phyloP scores from a whole-genome alignment of 2,888 invertebrate genomes.

The Agriopis aurantiaria region DNA sequence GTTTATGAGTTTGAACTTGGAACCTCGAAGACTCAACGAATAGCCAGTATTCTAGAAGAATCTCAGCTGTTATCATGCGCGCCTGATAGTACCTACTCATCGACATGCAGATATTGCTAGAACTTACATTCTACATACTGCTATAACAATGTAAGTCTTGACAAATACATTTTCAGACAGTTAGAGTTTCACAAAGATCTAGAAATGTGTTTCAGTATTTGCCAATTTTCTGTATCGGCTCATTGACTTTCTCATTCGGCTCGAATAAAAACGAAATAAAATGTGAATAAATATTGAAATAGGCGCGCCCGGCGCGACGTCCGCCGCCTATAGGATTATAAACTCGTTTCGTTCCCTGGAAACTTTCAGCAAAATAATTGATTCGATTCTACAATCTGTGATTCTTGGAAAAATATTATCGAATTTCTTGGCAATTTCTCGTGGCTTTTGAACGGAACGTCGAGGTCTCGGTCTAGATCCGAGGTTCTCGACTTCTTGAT shows the following conservation, averaged over 20 bases:
- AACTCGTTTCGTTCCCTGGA: constrained; percentile 25
- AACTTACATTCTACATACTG: background rate
- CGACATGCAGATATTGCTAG: background rate
- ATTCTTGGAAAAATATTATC: constrained; percentile 26
- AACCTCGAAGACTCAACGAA: too few relatives aligned
- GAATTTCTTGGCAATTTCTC: constrained; percentile 25
- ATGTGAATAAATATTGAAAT: constrained; percentile 29
- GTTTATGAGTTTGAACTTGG: too few relatives aligned
- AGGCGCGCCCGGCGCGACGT: constrained; percentile 1
- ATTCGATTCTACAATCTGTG: constrained; percentile 30
- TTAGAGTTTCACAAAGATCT: background rate
- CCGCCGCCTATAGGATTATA: constrained; percentile 23
- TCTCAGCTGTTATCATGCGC: too few relatives aligned
- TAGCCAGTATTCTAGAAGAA: too few relatives aligned
- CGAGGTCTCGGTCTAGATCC: constrained; percentile 23
- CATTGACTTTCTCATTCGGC: constrained; percentile 6
- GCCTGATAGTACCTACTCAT: background rate
- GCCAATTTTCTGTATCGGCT: constrained; percentile 4
- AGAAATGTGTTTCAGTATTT: constrained; percentile 4
- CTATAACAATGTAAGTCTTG: background rate
- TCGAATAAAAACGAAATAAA: constrained; percentile 19
- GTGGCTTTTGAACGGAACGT: constrained; percentile 19
- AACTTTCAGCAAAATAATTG: constrained; percentile 36
- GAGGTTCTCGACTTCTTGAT: constrained; percentile 17
- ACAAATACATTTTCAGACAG: too few relatives aligned